Evolutionary conservation across 2,888 invertebrate genomes (phyloP).

Genomic region (Agonopterix alstromeriana): DNA sequence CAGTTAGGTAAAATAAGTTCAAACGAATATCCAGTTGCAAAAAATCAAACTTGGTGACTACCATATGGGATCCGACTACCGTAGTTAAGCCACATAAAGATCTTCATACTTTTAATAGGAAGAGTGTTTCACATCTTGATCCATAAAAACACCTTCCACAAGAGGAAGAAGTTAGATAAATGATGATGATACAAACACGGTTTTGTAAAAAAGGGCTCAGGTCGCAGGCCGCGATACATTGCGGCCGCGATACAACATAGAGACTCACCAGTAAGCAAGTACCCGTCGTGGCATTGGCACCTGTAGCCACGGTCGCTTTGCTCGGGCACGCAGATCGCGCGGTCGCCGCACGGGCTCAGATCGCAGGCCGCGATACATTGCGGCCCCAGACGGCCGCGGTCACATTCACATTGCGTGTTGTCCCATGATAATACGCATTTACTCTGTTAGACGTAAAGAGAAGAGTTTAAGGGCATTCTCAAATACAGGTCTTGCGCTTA

Average conservation of each 20-base stretch:
- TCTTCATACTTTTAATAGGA: no score
- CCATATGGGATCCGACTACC: no score
- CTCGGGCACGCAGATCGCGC: slow-evolving; percentile 82
- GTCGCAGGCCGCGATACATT: slow-evolving; percentile 89
- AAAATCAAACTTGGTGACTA: no score
- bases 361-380: slow-evolving; percentile 90
- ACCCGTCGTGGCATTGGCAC: slow-evolving; percentile 86
- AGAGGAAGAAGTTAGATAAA: no score
- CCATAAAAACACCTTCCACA: no score
- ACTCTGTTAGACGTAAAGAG: slow-evolving; percentile 33
- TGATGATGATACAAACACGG: no score
- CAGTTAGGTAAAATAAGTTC: no score
- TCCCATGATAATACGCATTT: slow-evolving; percentile 76
- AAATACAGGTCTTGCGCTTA: no score
- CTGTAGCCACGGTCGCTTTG: slow-evolving; percentile 79
- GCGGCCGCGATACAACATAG: slow-evolving; percentile 77
- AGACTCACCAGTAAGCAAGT: slow-evolving; percentile 78
- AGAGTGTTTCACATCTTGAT: no score
- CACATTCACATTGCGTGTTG: slow-evolving; percentile 81
- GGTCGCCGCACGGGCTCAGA: slow-evolving; percentile 87
- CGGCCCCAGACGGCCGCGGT: slow-evolving; percentile 83
- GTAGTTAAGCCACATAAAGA: no score
- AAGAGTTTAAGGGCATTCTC: background rate
- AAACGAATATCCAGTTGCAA: no score
- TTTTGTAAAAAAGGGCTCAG: slow-evolving; percentile 76